phyloP scores from a whole-genome alignment of 2,113 vertebrate genomes.

The Protomyctophum bolini region DNA sequence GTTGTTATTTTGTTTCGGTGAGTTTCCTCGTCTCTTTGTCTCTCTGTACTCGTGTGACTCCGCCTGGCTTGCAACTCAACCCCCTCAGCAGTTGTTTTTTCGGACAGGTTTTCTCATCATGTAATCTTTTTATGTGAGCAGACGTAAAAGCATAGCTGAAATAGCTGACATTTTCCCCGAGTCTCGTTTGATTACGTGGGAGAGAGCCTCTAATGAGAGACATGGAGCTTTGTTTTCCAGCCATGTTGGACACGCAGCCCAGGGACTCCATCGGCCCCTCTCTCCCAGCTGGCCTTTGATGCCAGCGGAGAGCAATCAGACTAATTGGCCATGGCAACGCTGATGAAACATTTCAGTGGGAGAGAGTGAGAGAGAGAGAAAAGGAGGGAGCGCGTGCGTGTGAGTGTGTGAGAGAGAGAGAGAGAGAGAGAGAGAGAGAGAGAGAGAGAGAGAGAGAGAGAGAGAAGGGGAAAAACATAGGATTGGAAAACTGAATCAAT shows the following conservation, averaged over 20 bases:
- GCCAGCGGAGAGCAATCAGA: constrained; percentile 78
- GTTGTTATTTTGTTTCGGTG: background rate
- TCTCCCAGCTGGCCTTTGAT: constrained; percentile 72
- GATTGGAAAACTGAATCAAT: constrained; percentile 81
- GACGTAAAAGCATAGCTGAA: constrained; percentile 65
- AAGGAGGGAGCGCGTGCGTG: too few relatives aligned
- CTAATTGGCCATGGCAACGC: constrained; percentile 81
- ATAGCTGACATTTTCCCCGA: constrained; percentile 66
- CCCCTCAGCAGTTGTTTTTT: constrained; percentile 30
- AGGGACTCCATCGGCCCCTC: constrained; percentile 44
- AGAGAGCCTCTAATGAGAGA: constrained; percentile 66
- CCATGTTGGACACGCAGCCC: constrained; percentile 52
- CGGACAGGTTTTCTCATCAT: constrained; percentile 34
- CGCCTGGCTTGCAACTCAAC: constrained; percentile 16
- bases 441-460: constrained; percentile 13
- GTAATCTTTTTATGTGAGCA: constrained; percentile 55
- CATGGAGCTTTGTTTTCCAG: constrained; percentile 70
- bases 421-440: too few relatives aligned
- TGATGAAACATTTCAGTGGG: constrained; percentile 74
- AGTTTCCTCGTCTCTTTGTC: constrained; percentile 13
- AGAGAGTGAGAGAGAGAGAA: too few relatives aligned
- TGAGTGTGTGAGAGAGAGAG: too few relatives aligned
- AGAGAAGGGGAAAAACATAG: constrained; percentile 69
- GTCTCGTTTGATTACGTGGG: constrained; percentile 69
- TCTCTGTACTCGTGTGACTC: background rate